These are phyloP conservation scores for Calliphora vomitoria DNA, from an alignment of 2,888 invertebrate genomes.

Conservation along the genomic window DNA sequence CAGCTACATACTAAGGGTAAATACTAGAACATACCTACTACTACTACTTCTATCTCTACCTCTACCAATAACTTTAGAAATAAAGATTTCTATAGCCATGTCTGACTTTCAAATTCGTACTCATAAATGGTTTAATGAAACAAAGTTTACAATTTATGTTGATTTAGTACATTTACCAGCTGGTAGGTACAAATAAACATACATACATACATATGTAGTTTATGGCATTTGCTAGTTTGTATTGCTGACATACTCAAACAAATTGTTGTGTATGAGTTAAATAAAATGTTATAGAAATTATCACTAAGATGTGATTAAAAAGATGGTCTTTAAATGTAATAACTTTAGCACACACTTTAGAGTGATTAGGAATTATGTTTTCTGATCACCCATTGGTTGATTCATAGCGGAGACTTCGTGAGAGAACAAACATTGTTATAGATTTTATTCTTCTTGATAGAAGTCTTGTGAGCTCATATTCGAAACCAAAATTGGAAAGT, in stretches of 20 bases:
- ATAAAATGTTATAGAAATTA: conserved; percentile 34
- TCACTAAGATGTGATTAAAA: conserved; percentile 28
- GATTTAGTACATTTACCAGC: conserved; percentile 25
- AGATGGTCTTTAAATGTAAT: too few relatives aligned
- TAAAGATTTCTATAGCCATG: neutral
- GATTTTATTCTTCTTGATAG: too few relatives aligned
- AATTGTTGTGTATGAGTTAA: neutral
- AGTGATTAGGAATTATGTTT: too few relatives aligned
- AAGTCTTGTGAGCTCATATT: too few relatives aligned
- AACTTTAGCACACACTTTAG: too few relatives aligned
- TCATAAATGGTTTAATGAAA: conserved; percentile 29
- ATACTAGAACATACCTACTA: neutral
- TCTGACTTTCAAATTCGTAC: conserved; percentile 47
- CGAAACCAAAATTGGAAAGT: too few relatives aligned
- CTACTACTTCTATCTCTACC: neutral
- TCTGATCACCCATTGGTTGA: too few relatives aligned
- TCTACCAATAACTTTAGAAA: neutral
- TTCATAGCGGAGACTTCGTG: too few relatives aligned
- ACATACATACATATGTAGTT: neutral
- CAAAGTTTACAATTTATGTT: conserved; percentile 49
- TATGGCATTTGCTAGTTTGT: neutral
- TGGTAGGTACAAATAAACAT: neutral
- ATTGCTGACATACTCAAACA: neutral
- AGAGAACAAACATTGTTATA: too few relatives aligned
- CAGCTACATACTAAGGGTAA: neutral